Evolutionary conservation across 2,113 vertebrate genomes (phyloP).

Genomic region (Melanocharis versteri): DNA sequence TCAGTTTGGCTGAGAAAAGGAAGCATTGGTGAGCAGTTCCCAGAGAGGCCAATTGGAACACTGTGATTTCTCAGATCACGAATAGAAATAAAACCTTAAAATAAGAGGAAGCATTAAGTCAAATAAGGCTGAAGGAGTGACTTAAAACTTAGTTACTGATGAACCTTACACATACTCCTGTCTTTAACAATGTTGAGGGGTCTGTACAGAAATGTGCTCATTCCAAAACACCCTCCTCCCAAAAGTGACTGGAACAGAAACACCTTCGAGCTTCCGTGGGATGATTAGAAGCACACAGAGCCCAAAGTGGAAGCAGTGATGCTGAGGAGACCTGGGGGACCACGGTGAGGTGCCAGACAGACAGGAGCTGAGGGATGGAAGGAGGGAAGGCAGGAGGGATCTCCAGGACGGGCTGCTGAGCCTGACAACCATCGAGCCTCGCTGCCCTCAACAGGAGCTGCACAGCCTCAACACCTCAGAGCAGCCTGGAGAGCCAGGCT

Average conservation of each 20-base stretch:
- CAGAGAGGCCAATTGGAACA: background rate
- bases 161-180: background rate
- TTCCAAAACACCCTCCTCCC: background rate
- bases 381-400: background rate
- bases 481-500: background rate
- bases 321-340: background rate
- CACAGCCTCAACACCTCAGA: background rate
- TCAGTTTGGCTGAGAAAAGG: background rate
- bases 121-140: background rate
- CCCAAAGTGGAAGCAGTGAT: background rate
- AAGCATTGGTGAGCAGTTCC: background rate
- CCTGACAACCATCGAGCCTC: background rate
- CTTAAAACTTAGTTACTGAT: background rate
- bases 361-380: background rate
- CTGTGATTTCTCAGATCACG: background rate
- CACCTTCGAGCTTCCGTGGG: background rate
- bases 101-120: background rate
- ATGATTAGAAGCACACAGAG: background rate
- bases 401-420: background rate
- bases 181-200: background rate
- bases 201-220: rapidly evolving
- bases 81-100: background rate
- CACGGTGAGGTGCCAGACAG: background rate
- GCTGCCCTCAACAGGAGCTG: background rate
- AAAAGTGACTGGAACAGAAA: background rate